Conservation (phyloP, 1,140 invertebrate species). For the Cyphomyrmex costatus region DNA sequence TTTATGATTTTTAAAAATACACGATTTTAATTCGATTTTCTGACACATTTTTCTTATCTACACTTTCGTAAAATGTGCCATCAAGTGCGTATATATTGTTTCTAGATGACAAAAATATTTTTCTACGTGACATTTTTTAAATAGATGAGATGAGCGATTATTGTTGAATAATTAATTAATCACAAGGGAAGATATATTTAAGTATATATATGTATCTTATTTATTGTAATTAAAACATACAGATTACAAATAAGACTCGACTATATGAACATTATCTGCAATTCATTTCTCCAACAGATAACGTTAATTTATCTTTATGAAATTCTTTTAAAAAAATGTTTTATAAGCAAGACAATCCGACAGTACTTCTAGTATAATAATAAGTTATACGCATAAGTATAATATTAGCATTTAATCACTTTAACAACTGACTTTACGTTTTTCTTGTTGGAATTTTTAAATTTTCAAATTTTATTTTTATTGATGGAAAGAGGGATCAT, state of each 20-base stretch:
- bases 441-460: constrained; percentile 8
- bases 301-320: neutral
- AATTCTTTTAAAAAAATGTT: neutral
- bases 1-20: neutral
- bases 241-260: constrained; percentile 2
- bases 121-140: constrained; percentile 39
- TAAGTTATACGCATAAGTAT: constrained; percentile 32
- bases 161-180: constrained; percentile 58
- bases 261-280: constrained; percentile 18
- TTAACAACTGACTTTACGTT: constrained; percentile 45
- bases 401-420: constrained; percentile 30
- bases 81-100: constrained; percentile 66
- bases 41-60: neutral
- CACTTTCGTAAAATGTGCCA: constrained; percentile 57
- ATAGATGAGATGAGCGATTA: constrained; percentile 1
- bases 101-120: constrained; percentile 56
- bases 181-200: neutral
- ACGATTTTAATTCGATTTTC: neutral
- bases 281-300: constrained; percentile 15
- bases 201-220: constrained; percentile 18
- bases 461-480: constrained; percentile 15
- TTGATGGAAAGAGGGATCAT: neutral
- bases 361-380: constrained; percentile 39
- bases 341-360: neutral
- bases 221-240: constrained; percentile 58